Percentiles rank a stretch among this genome's conserved stretches.
phyloP scores from a whole-genome alignment of 2,888 invertebrate species.

The Antheraea yamamai region DNA sequence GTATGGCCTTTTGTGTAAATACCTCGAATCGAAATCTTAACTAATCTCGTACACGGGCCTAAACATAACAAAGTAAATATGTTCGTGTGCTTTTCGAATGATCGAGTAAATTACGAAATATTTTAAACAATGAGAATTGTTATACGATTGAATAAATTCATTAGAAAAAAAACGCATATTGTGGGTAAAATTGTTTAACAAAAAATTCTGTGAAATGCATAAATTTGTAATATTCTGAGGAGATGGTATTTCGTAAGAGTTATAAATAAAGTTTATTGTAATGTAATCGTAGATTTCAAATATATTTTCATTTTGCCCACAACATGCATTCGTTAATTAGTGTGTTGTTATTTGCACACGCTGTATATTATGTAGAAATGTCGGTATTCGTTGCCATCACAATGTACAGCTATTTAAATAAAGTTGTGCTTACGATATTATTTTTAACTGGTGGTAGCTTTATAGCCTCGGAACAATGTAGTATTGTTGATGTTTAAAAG shows the following conservation, averaged over 20 bases:
- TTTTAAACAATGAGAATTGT: neutral
- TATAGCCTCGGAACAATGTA: conserved; percentile 15
- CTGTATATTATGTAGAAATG: conserved; percentile 32
- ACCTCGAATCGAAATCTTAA: neutral
- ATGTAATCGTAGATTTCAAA: neutral
- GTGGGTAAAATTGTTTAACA: neutral
- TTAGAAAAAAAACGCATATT: neutral
- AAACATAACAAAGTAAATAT: no score
- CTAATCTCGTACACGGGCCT: neutral
- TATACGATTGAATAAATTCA: neutral
- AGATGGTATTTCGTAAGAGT: no score
- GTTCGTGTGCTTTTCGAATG: neutral
- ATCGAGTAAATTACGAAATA: neutral
- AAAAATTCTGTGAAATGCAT: neutral
- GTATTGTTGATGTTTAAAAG: conserved; percentile 19
- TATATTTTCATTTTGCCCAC: conserved; percentile 11
- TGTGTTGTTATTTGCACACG: conserved; percentile 31
- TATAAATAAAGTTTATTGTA: no score
- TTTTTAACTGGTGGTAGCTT: conserved; percentile 24
- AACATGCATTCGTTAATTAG: neutral
- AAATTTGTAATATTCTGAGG: no score
- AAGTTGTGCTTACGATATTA: conserved; percentile 15
- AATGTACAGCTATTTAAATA: conserved; percentile 28
- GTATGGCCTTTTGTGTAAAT: neutral
- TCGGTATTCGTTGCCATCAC: conserved; percentile 34